These are phyloP conservation scores for Tenrec ecaudatus DNA, from an alignment of 2,113 vertebrate species.

Conservation along the genomic window DNA sequence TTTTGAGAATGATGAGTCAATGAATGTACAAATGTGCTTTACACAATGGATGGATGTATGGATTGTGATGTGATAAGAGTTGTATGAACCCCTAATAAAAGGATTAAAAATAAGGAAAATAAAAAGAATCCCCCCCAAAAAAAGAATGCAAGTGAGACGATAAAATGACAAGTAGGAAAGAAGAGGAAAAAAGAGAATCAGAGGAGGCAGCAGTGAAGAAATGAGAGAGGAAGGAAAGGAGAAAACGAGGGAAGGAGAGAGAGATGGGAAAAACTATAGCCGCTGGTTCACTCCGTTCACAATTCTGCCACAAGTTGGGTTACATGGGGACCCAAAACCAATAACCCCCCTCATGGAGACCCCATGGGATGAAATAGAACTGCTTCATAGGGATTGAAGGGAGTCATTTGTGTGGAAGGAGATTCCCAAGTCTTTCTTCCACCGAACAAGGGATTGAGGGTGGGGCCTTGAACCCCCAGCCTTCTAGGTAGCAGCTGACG, in stretches of 20 bases:
- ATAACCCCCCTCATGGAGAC: not conserved
- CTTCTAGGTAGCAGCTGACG: not conserved
- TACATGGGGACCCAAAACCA: conserved; percentile 39
- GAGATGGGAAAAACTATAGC: not conserved
- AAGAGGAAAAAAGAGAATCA: not conserved
- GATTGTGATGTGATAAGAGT: too few relatives aligned
- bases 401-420: not conserved
- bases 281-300: not conserved
- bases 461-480: not conserved
- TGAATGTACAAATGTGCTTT: too few relatives aligned
- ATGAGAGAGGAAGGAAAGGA: not conserved
- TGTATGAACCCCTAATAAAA: too few relatives aligned
- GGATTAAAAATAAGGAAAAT: too few relatives aligned
- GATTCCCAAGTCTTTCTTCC: not conserved
- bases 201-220: not conserved
- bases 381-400: not conserved
- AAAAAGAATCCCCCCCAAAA: too few relatives aligned
- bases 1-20: too few relatives aligned
- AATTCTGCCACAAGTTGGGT: not conserved
- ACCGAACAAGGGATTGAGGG: not conserved
- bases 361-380: not conserved
- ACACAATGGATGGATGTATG: too few relatives aligned
- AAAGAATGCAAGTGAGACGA: not conserved
- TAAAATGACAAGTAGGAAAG: not conserved
- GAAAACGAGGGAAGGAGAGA: not conserved